Percentiles rank a stretch among this genome's conserved stretches.
Evolutionary conservation across 2,797 vertebrate genomes (phyloP).

Genomic region (Halcyon chelicuti): DNA sequence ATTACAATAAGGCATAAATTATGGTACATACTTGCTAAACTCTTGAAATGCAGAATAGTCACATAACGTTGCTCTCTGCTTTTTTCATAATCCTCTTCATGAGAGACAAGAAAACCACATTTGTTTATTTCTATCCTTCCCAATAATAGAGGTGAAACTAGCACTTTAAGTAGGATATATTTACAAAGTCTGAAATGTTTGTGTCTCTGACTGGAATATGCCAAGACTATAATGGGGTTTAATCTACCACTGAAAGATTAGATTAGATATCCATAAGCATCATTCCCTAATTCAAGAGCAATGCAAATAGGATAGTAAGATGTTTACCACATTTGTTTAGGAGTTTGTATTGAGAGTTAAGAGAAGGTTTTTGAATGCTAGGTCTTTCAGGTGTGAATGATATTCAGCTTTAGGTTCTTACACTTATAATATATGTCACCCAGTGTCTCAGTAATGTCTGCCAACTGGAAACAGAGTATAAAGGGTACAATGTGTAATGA

Average conservation of each 20-base stretch:
- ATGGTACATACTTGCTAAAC: not conserved
- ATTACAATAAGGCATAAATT: not conserved
- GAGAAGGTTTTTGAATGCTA: not conserved
- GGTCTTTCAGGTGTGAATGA: not conserved
- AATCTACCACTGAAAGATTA: not conserved
- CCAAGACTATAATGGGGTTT: not conserved
- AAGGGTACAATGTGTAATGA: not conserved
- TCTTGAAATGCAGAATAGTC: not conserved
- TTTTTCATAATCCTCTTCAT: not conserved
- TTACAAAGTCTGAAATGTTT: not conserved
- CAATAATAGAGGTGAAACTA: not conserved
- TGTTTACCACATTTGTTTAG: not conserved
- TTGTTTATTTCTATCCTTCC: not conserved
- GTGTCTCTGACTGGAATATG: not conserved
- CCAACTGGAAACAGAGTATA: not conserved
- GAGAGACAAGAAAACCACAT: not conserved
- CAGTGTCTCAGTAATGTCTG: not conserved
- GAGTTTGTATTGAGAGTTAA: not conserved
- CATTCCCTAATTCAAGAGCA: not conserved
- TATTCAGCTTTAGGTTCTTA: not conserved
- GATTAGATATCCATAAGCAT: not conserved
- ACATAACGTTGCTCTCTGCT: not conserved
- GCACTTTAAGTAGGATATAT: not conserved
- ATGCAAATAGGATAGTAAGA: not conserved
- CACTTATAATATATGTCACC: constrained; percentile 30